Percentiles rank a stretch among this genome's conserved stretches.
phyloP scores from a whole-genome alignment of 2,888 invertebrate species.

The Noctua fimbriata region DNA sequence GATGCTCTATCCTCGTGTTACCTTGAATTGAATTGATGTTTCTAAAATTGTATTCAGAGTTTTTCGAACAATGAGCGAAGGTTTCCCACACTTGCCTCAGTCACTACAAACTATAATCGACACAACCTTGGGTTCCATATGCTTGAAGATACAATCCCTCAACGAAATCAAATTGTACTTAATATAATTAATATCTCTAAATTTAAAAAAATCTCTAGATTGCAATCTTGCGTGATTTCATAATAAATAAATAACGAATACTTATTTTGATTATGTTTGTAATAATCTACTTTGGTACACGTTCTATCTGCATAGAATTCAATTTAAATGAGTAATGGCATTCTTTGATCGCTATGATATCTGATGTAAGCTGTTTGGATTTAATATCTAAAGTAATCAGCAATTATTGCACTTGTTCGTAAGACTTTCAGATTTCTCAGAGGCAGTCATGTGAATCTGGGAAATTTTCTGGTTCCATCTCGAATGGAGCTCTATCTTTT shows the following conservation, averaged over 20 bases:
- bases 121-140: constrained; percentile 74
- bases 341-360: constrained; percentile 51
- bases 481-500: constrained; percentile 61
- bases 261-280: constrained; percentile 50
- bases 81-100: constrained; percentile 55
- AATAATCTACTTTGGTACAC: constrained; percentile 40
- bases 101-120: constrained; percentile 67
- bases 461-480: constrained; percentile 45
- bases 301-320: constrained; percentile 48
- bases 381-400: constrained; percentile 49
- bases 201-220: constrained; percentile 47
- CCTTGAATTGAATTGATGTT: constrained; percentile 60
- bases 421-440: constrained; percentile 60
- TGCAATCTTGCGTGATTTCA: constrained; percentile 64
- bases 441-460: constrained; percentile 47
- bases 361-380: constrained; percentile 45
- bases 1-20: constrained; percentile 42
- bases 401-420: constrained; percentile 51
- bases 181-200: constrained; percentile 57
- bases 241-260: constrained; percentile 57
- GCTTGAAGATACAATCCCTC: constrained; percentile 67
- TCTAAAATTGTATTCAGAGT: constrained; percentile 45
- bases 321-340: constrained; percentile 58
- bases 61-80: constrained; percentile 54
- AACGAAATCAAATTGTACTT: constrained; percentile 65